phyloP scores from a whole-genome alignment of 2,113 vertebrate genomes.

The Urocolius indicus region DNA sequence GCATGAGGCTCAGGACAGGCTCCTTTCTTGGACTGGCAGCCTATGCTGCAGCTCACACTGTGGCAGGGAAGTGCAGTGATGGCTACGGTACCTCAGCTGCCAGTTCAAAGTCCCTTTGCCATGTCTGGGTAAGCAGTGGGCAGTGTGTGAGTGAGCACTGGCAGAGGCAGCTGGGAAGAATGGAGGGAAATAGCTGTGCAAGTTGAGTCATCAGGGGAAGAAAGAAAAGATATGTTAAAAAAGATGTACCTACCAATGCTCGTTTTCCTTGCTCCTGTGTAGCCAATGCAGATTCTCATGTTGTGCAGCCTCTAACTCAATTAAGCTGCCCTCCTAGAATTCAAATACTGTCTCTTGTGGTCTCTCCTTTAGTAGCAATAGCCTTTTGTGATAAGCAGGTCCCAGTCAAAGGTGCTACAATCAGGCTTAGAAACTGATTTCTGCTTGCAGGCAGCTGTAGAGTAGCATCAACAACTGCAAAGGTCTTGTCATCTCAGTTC shows the following conservation, averaged over 20 bases:
- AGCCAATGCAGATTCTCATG: background rate
- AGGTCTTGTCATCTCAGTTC: background rate
- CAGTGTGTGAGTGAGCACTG: background rate
- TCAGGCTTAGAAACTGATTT: background rate
- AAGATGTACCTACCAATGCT: background rate
- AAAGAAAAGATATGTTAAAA: background rate
- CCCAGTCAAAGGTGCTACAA: background rate
- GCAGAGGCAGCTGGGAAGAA: background rate
- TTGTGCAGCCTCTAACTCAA: background rate
- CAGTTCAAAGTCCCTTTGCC: background rate
- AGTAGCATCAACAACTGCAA: background rate
- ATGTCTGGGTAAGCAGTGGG: background rate
- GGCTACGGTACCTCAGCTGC: background rate
- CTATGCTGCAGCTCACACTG: rapidly evolving
- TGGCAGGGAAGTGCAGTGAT: background rate
- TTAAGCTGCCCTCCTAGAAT: background rate
- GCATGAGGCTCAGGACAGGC: background rate
- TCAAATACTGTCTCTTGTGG: background rate
- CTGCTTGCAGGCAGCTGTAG: background rate
- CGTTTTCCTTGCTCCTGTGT: background rate
- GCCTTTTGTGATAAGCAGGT: background rate
- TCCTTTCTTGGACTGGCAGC: background rate
- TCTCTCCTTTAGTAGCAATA: background rate
- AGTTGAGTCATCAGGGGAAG: background rate
- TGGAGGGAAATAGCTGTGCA: background rate